These are phyloP conservation scores for Noctua janthina DNA, from an alignment of 2,888 invertebrate species.

Conservation along the genomic window DNA sequence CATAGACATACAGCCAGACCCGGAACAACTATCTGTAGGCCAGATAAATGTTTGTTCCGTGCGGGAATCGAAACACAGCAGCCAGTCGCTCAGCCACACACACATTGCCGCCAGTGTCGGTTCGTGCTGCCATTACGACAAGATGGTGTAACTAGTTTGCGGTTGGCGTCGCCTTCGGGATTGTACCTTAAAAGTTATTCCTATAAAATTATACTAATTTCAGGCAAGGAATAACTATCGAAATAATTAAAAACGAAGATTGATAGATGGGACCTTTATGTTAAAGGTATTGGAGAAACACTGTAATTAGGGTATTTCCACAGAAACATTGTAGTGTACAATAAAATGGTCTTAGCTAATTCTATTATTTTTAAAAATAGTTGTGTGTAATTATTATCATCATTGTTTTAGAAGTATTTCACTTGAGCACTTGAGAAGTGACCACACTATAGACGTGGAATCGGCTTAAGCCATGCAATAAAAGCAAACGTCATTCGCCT, in stretches of 20 bases:
- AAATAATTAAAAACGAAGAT: constrained; percentile 82
- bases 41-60: neutral
- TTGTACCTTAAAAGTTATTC: constrained; percentile 19
- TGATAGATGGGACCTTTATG: constrained; percentile 49
- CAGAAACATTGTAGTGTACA: constrained; percentile 2
- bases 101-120: neutral
- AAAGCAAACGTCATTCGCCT: neutral
- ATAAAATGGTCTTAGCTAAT: constrained; percentile 3
- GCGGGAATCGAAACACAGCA: neutral
- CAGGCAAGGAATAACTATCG: constrained; percentile 84
- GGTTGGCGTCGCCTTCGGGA: neutral
- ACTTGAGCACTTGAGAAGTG: neutral
- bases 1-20: neutral
- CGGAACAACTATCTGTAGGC: neutral
- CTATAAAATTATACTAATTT: constrained; percentile 71
- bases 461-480: neutral
- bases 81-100: too few relatives aligned
- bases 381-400: neutral
- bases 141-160: neutral
- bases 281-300: constrained; percentile 45
- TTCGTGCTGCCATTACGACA: neutral
- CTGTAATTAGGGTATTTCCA: constrained; percentile 24
- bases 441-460: neutral
- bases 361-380: constrained; percentile 3
- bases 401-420: constrained; percentile 13